phyloP scores from a whole-genome alignment of 2,888 invertebrate genomes.

The Meghimatium bilineatum region DNA sequence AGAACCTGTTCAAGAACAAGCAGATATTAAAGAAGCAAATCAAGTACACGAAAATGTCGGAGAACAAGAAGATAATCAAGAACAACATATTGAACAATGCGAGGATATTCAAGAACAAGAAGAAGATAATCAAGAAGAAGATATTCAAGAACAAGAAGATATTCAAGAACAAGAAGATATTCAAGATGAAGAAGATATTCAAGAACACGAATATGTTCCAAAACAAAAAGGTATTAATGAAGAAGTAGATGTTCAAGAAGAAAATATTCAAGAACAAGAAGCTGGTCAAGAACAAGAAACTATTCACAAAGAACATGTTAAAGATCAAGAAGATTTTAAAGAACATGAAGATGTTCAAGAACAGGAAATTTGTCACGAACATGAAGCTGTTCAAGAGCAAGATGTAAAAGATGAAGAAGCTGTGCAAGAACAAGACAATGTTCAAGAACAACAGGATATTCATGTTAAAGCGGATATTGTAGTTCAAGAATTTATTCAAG shows the following conservation, averaged over 20 bases:
- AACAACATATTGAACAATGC: too few relatives aligned
- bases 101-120: too few relatives aligned
- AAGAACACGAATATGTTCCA: too few relatives aligned
- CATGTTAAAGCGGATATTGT: too few relatives aligned
- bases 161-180: not conserved
- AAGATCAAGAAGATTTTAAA: not conserved
- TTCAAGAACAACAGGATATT: not conserved
- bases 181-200: not conserved
- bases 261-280: not conserved
- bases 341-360: not conserved
- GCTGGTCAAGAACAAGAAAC: not conserved
- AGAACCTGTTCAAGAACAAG: too few relatives aligned
- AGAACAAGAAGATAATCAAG: too few relatives aligned
- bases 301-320: not conserved
- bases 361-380: not conserved
- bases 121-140: not conserved
- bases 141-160: not conserved
- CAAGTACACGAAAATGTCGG: too few relatives aligned
- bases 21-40: too few relatives aligned
- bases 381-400: not conserved
- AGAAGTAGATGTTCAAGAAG: not conserved
- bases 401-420: not conserved
- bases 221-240: not conserved
- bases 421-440: not conserved
- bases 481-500: not conserved